Conservation (phyloP, 2,888 invertebrate species). For the Ophion ellenae region DNA sequence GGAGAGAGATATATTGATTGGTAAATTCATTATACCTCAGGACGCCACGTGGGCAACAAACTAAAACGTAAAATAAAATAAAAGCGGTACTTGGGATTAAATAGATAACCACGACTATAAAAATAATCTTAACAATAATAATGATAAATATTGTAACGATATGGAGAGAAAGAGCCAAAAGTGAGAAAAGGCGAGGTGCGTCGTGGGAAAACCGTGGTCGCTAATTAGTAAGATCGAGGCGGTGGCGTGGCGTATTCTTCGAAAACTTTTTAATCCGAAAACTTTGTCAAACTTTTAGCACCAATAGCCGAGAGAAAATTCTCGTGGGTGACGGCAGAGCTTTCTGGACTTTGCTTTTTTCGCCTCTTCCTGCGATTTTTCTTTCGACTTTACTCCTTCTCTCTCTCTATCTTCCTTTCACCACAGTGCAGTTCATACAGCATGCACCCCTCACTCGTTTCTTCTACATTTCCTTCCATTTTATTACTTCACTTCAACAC, state of each 20-base stretch:
- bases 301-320: conserved; percentile 58
- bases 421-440: neutral
- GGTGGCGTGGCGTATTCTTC: conserved; percentile 64
- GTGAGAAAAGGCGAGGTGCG: conserved; percentile 39
- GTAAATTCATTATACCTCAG: neutral
- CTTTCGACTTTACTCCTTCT: conserved; percentile 12
- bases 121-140: neutral
- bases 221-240: conserved; percentile 75
- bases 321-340: conserved; percentile 27
- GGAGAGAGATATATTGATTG: conserved; percentile 19
- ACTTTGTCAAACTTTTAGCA: conserved; percentile 66
- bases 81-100: neutral
- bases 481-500: neutral
- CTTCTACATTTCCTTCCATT: neutral
- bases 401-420: neutral
- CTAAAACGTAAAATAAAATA: neutral
- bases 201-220: conserved; percentile 70
- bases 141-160: neutral
- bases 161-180: conserved; percentile 14
- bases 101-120: neutral
- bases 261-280: conserved; percentile 70
- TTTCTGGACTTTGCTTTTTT: conserved; percentile 25
- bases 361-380: conserved; percentile 27
- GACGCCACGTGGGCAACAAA: neutral
- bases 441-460: neutral